A percentile compares a stretch with the other conserved stretches of the same genome.
Evolutionary conservation across 2,113 vertebrate species (phyloP).

Genomic region (Lonchura striata): DNA sequence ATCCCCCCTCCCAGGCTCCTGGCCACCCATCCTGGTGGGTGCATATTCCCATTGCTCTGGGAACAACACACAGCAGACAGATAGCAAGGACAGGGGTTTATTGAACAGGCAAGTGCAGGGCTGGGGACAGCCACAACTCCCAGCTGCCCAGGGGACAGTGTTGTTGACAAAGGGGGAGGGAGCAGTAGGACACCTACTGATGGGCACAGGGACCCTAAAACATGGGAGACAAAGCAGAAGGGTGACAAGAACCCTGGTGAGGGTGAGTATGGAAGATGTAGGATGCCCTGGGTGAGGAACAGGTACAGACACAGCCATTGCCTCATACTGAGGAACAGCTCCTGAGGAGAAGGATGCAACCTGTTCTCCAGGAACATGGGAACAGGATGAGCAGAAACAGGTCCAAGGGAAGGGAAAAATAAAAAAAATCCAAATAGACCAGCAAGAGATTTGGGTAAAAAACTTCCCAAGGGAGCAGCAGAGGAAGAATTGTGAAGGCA

Average conservation of each 20-base stretch:
- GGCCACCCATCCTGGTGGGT: background rate
- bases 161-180: background rate
- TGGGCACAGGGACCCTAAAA: background rate
- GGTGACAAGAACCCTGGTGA: background rate
- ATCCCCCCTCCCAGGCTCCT: too few relatives aligned
- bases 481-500: background rate
- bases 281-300: background rate
- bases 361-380: background rate
- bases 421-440: background rate
- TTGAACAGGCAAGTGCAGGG: background rate
- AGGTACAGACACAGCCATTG: background rate
- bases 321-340: background rate
- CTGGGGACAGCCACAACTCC: background rate
- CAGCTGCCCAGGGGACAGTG: background rate
- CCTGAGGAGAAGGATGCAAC: background rate
- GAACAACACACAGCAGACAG: background rate
- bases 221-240: background rate
- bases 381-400: background rate
- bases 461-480: slow-evolving; percentile 25
- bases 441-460: slow-evolving; percentile 49
- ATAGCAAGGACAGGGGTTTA: background rate
- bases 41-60: background rate
- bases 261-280: background rate
- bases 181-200: background rate
- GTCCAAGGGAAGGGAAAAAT: background rate